Percentiles rank a stretch among this genome's conserved stretches.
phyloP scores from a whole-genome alignment of 2,888 invertebrate species.

The Hypomecis atomaria region DNA sequence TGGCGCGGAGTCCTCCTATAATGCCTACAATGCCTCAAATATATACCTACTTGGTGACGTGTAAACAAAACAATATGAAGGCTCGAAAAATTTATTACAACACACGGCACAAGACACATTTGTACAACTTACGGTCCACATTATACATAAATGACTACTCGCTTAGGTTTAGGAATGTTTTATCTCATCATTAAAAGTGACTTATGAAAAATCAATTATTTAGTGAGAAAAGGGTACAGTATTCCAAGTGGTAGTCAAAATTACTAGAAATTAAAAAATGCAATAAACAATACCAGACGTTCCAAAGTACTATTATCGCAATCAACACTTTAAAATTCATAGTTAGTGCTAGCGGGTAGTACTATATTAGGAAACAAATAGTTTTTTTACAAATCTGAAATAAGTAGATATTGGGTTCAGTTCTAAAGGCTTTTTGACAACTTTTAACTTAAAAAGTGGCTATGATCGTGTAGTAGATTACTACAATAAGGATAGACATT shows the following conservation, averaged over 20 bases:
- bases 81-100: slow-evolving; percentile 75
- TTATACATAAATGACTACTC: slow-evolving; percentile 47
- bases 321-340: too few relatives aligned
- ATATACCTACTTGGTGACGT: neutral
- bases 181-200: slow-evolving; percentile 42
- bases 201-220: neutral
- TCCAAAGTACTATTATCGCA: too few relatives aligned
- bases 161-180: slow-evolving; percentile 44
- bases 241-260: neutral
- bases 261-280: neutral
- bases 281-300: neutral
- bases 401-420: too few relatives aligned
- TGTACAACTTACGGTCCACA: slow-evolving; percentile 71
- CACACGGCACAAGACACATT: slow-evolving; percentile 77
- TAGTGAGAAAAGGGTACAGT: neutral
- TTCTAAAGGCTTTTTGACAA: too few relatives aligned
- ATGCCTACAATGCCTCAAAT: too few relatives aligned
- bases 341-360: too few relatives aligned
- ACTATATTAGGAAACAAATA: too few relatives aligned
- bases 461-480: too few relatives aligned
- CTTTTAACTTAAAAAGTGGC: too few relatives aligned
- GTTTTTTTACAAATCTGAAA: too few relatives aligned
- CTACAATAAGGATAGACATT: too few relatives aligned
- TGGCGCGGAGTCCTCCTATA: too few relatives aligned
- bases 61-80: slow-evolving; percentile 46